Base-by-base conservation (phyloP, 1,140 invertebrate species). In the Subanguina moxae region DNA sequence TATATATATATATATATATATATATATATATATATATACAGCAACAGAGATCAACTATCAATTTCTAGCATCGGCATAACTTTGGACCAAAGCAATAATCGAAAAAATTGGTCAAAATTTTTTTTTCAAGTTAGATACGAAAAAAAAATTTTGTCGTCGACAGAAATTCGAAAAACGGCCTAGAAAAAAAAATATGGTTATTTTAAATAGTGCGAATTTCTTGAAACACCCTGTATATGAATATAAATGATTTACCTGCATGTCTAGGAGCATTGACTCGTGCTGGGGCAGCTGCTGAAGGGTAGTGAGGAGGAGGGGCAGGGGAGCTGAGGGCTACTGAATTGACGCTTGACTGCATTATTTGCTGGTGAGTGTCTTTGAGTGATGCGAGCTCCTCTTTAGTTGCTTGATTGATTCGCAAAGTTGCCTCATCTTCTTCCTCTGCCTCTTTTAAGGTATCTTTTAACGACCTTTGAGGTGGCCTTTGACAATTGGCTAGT, bases 201-300 rank as follows among this genome's bases (percentile, higher is more conserved):
- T n/a, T n/a, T n/a, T n/a, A n/a, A n/a, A n/a, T n/a, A n/a, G n/a
- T n/a, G n/a, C n/a, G n/a, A n/a, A n/a, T n/a, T n/a, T n/a, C n/a
- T n/a, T n/a, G n/a, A n/a, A n/a, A n/a, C n/a, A n/a, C n/a, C n/a
- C n/a, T n/a, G n/a, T n/a, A n/a, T n/a, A n/a, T n/a, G n/a, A n/a
- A n/a, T n/a, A n/a, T n/a, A n/a, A n/a, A n/a, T 19, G 48, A 19
- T 52, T 7, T 5, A 8, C 48, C 48, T 21, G 48, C 48, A 52
- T 52, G 48, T 52, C 48, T 52, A 19, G 32, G 32, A 38, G 48
- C 48, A 21, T 52, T 52, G 23, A 52, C 48, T 8, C 48, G 48
- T 45, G 43, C 11, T 45, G n/a, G n/a, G n/a, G n/a, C n/a, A 38
- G n/a, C 15, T 19, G n/a, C 48, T n/a, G n/a, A 45, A 13, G 11